Evolutionary conservation across 2,797 vertebrate species (phyloP).

Genomic region (Rousettus madagascariensis): DNA sequence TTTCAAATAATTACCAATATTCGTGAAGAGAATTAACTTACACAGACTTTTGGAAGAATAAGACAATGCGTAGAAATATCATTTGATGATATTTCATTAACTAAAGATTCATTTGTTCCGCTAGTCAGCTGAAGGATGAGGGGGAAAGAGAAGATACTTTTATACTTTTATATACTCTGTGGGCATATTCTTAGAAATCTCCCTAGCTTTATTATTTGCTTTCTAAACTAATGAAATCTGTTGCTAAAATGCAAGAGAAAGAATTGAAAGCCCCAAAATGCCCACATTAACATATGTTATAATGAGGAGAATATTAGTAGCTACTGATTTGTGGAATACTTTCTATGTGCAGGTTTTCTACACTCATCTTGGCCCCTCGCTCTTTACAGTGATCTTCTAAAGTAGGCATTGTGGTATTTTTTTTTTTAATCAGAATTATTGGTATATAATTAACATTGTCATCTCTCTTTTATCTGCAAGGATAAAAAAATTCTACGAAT

Average conservation of each 20-base stretch:
- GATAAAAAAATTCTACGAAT: not conserved
- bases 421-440: not conserved
- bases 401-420: not conserved
- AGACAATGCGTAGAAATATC: conserved; percentile 27
- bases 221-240: conserved; percentile 47
- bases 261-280: not conserved
- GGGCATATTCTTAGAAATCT: conserved; percentile 34
- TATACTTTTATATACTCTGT: not conserved
- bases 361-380: not conserved
- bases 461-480: not conserved
- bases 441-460: not conserved
- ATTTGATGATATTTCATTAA: conserved; percentile 15
- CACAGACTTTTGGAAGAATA: not conserved
- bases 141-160: not conserved
- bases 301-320: not conserved
- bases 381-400: not conserved
- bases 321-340: not conserved
- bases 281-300: not conserved
- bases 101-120: conserved; percentile 35
- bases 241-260: not conserved
- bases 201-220: conserved; percentile 36
- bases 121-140: not conserved
- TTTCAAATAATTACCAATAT: conserved; percentile 36
- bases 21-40: conserved; percentile 30
- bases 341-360: not conserved